Base-by-base conservation (phyloP, 2,797 vertebrate genomes). In the Octomys mimax region DNA sequence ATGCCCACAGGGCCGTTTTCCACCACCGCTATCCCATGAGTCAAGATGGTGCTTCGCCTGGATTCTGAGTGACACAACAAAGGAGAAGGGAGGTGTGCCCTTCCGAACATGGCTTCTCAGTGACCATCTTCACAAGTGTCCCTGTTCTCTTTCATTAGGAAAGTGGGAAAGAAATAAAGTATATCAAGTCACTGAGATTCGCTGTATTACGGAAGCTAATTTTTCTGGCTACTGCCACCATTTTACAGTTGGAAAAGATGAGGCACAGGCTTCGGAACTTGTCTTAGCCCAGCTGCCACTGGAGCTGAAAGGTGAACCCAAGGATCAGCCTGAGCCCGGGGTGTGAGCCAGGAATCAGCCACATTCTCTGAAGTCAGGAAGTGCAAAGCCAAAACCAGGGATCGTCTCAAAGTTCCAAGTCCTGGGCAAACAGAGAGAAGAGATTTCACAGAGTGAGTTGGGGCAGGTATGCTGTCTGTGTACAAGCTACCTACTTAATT, bases 401-500 rank as follows among this genome's bases (percentile, higher is more conserved):
- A 92, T 75, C 0, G 1, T 1, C 89, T 83, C 36, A 64, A 21
- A 54, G 19, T 26, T 62, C 80, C 9, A 31, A 73, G n/a, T 31
- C 36, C 28, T 1, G 8, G 33, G 10, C 28, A 52, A 54, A 62
- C 57, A 86, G 57, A 85, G 19, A 42, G 33, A 94, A 42, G 31
- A 62, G 52, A 11, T 39, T 84, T 75, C 75, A 59, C 31, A 46
- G 19, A 95, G 94, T 14, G 33, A 71, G 64, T n/a, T 79, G 1
- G 1, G 78, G 46, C 78, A 88, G 68, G 42, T 75, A 59, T 79
- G 84, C 36, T 42, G 10, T 85, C 87, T 57, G 59, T 64, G 83
- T 28, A 49, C 28, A 88, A 66, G 26, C 59, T 75, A 42, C 19
- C 42, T 46, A 80, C 81, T 89, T 92, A 70, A 96, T 97, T 96